phyloP scores from a whole-genome alignment of 35 echinoderm and acorn worm species.

The Amphiura filiformis region DNA sequence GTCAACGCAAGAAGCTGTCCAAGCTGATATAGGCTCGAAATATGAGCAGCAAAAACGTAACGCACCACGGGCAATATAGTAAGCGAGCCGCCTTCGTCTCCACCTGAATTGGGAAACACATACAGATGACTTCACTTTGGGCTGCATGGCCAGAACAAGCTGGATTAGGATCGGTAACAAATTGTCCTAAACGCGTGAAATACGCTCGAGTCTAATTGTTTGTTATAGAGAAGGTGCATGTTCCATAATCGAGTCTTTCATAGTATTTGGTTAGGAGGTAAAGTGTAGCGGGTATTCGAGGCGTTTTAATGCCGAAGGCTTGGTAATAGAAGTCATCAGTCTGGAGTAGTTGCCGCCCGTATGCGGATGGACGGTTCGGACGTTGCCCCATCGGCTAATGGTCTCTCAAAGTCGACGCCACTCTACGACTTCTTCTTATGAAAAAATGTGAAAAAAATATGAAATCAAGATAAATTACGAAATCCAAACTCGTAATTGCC shows the following conservation, averaged over 20 bases:
- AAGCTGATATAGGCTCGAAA: neutral
- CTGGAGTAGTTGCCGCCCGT: neutral
- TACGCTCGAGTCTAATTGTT: neutral
- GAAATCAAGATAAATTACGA: neutral
- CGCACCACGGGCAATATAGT: neutral
- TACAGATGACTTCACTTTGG: neutral
- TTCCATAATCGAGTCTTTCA: neutral
- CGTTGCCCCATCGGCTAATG: too few species aligned
- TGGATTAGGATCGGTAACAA: neutral
- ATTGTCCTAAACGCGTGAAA: conserved; percentile 1
- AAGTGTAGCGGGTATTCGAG: neutral
- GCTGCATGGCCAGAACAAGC: neutral
- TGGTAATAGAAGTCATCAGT: neutral
- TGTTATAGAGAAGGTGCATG: neutral
- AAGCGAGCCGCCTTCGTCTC: conserved; percentile 3
- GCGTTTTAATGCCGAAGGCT: neutral
- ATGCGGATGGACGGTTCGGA: neutral
- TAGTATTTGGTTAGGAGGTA: neutral
- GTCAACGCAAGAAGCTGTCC: neutral
- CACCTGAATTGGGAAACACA: neutral
- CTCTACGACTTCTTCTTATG: too few species aligned
- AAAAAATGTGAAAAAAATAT: neutral
- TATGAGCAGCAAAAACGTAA: neutral
- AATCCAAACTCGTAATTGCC: neutral
- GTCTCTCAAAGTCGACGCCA: too few species aligned